Evolutionary conservation across 2,797 vertebrate species (phyloP).

Genomic region (Falco columbarius): DNA sequence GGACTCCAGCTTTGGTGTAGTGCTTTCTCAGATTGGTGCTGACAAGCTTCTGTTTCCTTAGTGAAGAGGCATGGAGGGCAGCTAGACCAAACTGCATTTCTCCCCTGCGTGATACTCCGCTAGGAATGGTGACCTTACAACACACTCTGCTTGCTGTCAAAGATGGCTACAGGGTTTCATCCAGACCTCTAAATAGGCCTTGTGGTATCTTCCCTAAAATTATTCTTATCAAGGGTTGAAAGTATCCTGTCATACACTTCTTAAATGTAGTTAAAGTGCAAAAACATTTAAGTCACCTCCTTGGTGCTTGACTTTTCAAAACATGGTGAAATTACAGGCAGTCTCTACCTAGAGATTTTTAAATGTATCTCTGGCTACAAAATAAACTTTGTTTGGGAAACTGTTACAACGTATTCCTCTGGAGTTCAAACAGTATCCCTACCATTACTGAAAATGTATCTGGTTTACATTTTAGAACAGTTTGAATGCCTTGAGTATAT

Average conservation of each 20-base stretch:
- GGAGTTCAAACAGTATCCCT: neutral
- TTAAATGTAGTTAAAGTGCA: neutral
- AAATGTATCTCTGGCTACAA: neutral
- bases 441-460: neutral
- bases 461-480: neutral
- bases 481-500: neutral
- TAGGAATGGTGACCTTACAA: neutral
- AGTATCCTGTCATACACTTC: neutral
- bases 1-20: neutral
- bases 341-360: neutral
- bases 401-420: neutral
- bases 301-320: neutral
- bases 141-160: neutral
- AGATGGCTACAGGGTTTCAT: neutral
- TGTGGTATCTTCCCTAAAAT: neutral
- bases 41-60: neutral
- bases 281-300: neutral
- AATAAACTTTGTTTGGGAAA: neutral
- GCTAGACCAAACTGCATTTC: neutral
- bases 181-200: neutral
- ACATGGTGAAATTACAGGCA: neutral
- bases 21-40: neutral
- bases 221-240: neutral
- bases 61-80: neutral
- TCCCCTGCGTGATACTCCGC: fast-evolving